A percentile compares a stretch with the other conserved stretches of the same genome.
phyloP scores from a whole-genome alignment of 2,888 invertebrate genomes.

The Andrena marginata region DNA sequence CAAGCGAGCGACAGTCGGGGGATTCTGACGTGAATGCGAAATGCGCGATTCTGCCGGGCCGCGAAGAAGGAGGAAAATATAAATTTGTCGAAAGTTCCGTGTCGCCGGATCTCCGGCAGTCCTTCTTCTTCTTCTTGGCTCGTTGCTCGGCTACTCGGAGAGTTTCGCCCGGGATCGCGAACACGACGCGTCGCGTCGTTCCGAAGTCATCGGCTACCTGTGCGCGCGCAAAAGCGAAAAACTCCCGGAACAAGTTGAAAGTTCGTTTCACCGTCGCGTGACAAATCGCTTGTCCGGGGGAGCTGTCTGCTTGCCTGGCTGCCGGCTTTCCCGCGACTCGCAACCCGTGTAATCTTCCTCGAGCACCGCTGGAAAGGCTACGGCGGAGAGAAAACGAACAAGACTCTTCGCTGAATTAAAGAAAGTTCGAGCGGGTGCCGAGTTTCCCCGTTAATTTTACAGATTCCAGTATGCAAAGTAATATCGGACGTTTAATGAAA shows the following conservation, averaged over 20 bases:
- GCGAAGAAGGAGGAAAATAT: constrained; percentile 54
- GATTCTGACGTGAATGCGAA: constrained; percentile 52
- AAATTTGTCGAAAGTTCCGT: constrained; percentile 70
- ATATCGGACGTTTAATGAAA: constrained; percentile 38
- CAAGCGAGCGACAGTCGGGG: constrained; percentile 56
- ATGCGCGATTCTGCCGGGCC: constrained; percentile 45
- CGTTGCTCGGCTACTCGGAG: neutral
- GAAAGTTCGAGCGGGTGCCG: constrained; percentile 9
- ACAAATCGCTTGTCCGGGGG: constrained; percentile 62
- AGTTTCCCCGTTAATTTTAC: constrained; percentile 31
- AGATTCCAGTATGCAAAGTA: constrained; percentile 28
- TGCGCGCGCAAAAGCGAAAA: constrained; percentile 30
- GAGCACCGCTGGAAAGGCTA: neutral
- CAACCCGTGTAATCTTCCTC: constrained; percentile 16
- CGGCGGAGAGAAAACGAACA: neutral
- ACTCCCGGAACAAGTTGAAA: constrained; percentile 51
- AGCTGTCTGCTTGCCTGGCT: constrained; percentile 36
- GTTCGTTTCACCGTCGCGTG: constrained; percentile 55
- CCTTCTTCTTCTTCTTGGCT: constrained; percentile 28
- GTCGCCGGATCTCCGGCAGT: constrained; percentile 40
- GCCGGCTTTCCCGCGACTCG: neutral
- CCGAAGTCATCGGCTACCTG: constrained; percentile 59
- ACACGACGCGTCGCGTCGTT: constrained; percentile 32
- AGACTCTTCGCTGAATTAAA: constrained; percentile 10
- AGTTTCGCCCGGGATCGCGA: constrained; percentile 32